Evolutionary conservation across 2,888 invertebrate species (phyloP).

Genomic region (Tortrix viridana): DNA sequence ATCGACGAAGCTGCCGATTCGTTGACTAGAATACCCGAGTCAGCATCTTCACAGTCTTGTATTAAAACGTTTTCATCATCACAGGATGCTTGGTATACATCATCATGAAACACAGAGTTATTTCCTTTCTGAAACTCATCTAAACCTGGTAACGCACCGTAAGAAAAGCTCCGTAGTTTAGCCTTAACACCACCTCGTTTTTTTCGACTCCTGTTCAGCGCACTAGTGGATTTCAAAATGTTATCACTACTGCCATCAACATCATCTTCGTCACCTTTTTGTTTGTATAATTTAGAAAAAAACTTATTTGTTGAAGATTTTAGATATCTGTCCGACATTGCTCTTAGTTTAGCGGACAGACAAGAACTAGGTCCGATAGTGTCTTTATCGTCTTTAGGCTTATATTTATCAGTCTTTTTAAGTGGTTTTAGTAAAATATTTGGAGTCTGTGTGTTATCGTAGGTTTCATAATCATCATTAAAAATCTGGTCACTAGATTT

Average conservation of each 20-base stretch:
- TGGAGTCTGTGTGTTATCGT: slow-evolving; percentile 53
- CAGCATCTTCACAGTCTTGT: slow-evolving; percentile 88
- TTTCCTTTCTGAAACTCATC: slow-evolving; percentile 87
- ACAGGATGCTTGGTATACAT: slow-evolving; percentile 77
- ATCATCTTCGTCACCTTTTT: slow-evolving; percentile 66
- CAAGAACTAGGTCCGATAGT: slow-evolving; percentile 84
- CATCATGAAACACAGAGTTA: slow-evolving; percentile 86
- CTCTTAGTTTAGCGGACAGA: slow-evolving; percentile 87
- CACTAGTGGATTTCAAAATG: slow-evolving; percentile 61
- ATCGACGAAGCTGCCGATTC: slow-evolving; percentile 88
- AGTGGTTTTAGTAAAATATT: slow-evolving; percentile 62
- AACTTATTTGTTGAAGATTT: slow-evolving; percentile 88
- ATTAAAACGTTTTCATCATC: slow-evolving; percentile 82
- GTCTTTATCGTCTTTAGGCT: slow-evolving; percentile 74
- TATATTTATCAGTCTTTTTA: slow-evolving; percentile 80
- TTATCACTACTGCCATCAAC: slow-evolving; percentile 58
- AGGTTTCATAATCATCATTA: slow-evolving; percentile 78
- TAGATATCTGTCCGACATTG: slow-evolving; percentile 89
- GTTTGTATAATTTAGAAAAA: slow-evolving; percentile 87
- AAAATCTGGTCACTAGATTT: slow-evolving; percentile 83
- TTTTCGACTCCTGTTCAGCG: slow-evolving; percentile 66
- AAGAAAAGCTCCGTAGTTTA: slow-evolving; percentile 88
- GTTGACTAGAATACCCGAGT: slow-evolving; percentile 90
- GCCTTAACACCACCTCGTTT: slow-evolving; percentile 76
- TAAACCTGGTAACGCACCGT: slow-evolving; percentile 88